These are phyloP conservation scores for Chrysomela aeneicollis DNA, from an alignment of 2,888 invertebrate species.

Conservation along the genomic window DNA sequence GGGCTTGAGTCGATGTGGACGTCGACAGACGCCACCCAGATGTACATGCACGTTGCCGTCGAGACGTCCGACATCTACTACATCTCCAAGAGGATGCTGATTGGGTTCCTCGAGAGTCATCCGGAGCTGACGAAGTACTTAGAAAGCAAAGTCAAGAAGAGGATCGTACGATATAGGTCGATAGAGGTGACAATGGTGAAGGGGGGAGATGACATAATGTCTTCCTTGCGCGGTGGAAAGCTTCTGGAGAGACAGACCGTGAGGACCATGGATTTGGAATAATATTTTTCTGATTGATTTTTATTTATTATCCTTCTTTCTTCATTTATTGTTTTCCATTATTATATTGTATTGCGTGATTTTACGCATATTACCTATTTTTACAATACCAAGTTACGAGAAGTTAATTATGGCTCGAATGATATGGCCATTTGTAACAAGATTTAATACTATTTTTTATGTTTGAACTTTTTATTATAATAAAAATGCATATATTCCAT, in stretches of 20 bases:
- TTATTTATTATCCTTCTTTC: not conserved
- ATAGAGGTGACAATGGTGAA: not conserved
- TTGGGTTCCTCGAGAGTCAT: not conserved
- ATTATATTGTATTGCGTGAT: no score
- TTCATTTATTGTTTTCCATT: no score
- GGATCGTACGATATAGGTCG: not conserved
- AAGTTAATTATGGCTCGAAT: no score
- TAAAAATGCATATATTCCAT: no score
- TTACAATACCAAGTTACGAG: no score
- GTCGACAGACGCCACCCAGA: constrained; percentile 30
- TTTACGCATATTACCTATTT: no score
- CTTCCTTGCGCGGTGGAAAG: not conserved
- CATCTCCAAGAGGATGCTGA: not conserved
- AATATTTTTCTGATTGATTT: not conserved
- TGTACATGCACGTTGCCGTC: constrained; percentile 44
- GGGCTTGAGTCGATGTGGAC: constrained; percentile 51
- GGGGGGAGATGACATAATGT: not conserved
- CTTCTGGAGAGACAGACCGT: not conserved
- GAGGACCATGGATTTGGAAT: not conserved
- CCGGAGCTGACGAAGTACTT: not conserved
- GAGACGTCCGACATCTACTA: constrained; percentile 55
- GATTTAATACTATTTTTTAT: no score
- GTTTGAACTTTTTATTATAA: no score
- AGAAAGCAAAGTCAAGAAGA: not conserved
- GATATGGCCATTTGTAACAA: no score